A percentile compares a stretch with the other conserved stretches of the same genome.
Evolutionary conservation across 1,140 invertebrate species (phyloP).

Genomic region (Triops cancriformis): DNA sequence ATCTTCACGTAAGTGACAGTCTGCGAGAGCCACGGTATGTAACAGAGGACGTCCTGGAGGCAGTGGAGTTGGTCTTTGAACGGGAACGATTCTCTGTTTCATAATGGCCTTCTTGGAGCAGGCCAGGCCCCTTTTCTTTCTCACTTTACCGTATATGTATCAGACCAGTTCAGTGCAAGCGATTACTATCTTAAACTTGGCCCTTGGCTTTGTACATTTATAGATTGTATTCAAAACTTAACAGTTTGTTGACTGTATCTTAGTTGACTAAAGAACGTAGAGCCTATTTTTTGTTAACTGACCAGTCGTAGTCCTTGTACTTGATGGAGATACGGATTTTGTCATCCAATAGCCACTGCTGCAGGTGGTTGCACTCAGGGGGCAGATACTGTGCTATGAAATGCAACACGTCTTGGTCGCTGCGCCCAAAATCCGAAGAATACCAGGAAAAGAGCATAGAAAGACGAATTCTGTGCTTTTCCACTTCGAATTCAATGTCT

Average conservation of each 20-base stretch:
- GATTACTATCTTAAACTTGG: neutral
- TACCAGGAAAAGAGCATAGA: slow-evolving; percentile 39
- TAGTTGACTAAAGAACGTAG: neutral
- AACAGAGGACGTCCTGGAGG: slow-evolving; percentile 45
- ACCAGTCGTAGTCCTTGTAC: slow-evolving; percentile 25
- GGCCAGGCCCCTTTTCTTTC: neutral
- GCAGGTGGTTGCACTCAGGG: neutral
- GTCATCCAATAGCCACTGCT: neutral
- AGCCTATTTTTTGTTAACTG: neutral
- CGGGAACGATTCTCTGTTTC: slow-evolving; percentile 40
- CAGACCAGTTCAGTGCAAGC: neutral
- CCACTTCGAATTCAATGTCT: slow-evolving; percentile 33
- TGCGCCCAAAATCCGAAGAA: slow-evolving; percentile 38
- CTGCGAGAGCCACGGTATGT: slow-evolving; percentile 44
- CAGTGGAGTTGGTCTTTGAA: slow-evolving; percentile 47
- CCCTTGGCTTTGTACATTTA: neutral
- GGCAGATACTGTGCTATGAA: neutral
- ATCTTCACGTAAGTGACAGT: slow-evolving; percentile 45
- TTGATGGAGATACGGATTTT: neutral
- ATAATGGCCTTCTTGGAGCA: neutral
- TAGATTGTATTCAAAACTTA: neutral
- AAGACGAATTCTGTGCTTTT: slow-evolving; percentile 32
- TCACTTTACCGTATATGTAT: neutral
- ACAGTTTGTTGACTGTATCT: neutral
- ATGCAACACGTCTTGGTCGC: slow-evolving; percentile 30